Base-by-base conservation (phyloP, 2,888 invertebrate species). In the Morpho helenor region DNA sequence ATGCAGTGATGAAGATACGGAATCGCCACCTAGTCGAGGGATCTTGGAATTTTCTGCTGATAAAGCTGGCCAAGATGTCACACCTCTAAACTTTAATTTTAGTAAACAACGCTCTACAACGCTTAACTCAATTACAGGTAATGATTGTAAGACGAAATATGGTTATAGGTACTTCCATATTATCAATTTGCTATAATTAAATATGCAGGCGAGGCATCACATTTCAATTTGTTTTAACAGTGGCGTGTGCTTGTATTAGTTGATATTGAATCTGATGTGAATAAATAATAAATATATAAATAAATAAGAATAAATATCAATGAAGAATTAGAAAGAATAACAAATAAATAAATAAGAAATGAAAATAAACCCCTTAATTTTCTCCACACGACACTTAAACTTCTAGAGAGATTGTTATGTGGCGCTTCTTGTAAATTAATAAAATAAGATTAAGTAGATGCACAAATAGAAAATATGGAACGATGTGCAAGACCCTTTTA, bases 41-140 rank as follows among this genome's bases (percentile, higher is more conserved):
- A 95, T 95, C 69, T 83, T 97, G 56, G 97, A 97, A 81, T 96
- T 97, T 82, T 94, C 95, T 31, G 95, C 97, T 0, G 95, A 96
- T 65, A 96, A 96, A 77, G 96, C 96, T 0, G 97, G 97, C 0
- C 94, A 94, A 74, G 97, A 97, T 76, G 95, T 97, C 57, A 97
- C 97, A 2, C 97, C 97, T 0, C 92, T 96, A 65, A 96, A 96
- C 81, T 93, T 96, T 69, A 94, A 95, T 74, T 96, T 96, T 75
- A 93, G 93, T 68, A 94, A 94, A 74, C 92, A 93, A 68, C 86
- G 94, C 66, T 94, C 94, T 63, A 94, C 94, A 9, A 94, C 95
- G 0, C 89, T 95, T 62, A 95, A 95, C 80, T 95, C 95, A 22
- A 95, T 95, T 69, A 94, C 95, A 77, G 95, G 95, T 95, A 69